Evolutionary conservation across 2,113 vertebrate species (phyloP), one percentile per base, ranked within the genome.

Genomic region (Aythya baeri): DNA sequence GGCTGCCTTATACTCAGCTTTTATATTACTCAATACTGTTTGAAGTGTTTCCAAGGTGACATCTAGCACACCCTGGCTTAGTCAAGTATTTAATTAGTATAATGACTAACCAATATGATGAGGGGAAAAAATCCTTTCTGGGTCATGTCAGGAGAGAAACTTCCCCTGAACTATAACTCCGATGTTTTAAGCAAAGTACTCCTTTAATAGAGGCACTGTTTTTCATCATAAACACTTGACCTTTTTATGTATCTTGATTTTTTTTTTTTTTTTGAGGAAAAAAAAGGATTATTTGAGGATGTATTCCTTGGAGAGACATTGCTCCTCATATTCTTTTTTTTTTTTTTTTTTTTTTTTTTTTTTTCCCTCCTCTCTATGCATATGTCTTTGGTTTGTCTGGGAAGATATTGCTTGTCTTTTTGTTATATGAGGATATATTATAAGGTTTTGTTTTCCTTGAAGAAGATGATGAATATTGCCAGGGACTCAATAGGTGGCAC

Each of bases 401-500:
- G 54, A 79, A 66, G 29, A 38, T 2, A 21, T n/a, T 34, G 4
- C 17, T 70, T 75, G 25, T 68, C 3, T 49, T 71, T 78, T 70
- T 41, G 16, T 49, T 36, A 20, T 20, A 54, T 54, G n/a, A 1
- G 3, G 11, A 43, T 59, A 2, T 9, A 66, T 72, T 4, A 18
- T 13, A 61, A 74, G 36, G 16, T 63, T 83, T 67, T 77, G 14
- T 78, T 94, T 93, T 72, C 14, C 26, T 70, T 65, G 25, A 20
- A 80, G n/a, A 55, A 0, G 8, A 52, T 41, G 41, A 54, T 26
- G 49, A 91, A 43, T 79, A 78, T 50, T 84, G 36, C 12, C 18
- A 52, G 11, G 58, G 32, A 75, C 86, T 92, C 98, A 96, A 95
- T 95, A 98, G 97, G 95, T 98, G 97, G 97, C 97, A 97, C 91